These are phyloP conservation scores for Pachyuromys duprasi DNA, from an alignment of 2,797 vertebrate genomes.

Conservation along the genomic window DNA sequence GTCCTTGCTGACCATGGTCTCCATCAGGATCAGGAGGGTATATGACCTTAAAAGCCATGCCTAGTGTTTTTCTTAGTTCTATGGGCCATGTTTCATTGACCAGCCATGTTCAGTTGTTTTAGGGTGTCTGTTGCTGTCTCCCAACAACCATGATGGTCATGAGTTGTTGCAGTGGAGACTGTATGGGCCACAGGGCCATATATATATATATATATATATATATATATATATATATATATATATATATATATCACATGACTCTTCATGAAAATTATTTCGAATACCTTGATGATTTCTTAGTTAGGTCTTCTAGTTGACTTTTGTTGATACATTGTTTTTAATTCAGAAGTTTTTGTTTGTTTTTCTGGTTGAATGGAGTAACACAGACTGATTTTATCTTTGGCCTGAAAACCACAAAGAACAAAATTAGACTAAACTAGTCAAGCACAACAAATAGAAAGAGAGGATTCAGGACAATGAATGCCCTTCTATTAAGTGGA, in stretches of 20 bases:
- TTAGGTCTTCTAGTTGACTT: background rate
- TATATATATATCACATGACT: background rate
- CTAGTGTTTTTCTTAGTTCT: background rate
- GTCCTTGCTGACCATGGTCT: background rate
- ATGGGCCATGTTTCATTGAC: background rate
- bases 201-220: too few species aligned
- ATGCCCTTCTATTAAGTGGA: background rate
- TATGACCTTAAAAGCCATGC: background rate
- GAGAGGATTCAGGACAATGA: background rate
- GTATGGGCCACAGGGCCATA: background rate
- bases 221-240: too few species aligned
- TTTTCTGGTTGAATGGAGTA: background rate
- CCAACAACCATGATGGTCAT: background rate
- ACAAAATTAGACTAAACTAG: background rate
- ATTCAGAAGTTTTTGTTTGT: background rate
- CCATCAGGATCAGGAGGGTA: background rate
- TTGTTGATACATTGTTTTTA: background rate
- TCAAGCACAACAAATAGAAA: background rate
- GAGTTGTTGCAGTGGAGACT: background rate
- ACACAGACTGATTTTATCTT: background rate
- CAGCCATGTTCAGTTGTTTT: background rate
- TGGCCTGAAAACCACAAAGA: background rate
- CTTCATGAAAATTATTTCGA: background rate
- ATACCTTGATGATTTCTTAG: background rate
- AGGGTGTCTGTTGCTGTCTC: background rate